Conservation (phyloP, 2,113 vertebrate species). For the Pseudorectes ferrugineus region DNA sequence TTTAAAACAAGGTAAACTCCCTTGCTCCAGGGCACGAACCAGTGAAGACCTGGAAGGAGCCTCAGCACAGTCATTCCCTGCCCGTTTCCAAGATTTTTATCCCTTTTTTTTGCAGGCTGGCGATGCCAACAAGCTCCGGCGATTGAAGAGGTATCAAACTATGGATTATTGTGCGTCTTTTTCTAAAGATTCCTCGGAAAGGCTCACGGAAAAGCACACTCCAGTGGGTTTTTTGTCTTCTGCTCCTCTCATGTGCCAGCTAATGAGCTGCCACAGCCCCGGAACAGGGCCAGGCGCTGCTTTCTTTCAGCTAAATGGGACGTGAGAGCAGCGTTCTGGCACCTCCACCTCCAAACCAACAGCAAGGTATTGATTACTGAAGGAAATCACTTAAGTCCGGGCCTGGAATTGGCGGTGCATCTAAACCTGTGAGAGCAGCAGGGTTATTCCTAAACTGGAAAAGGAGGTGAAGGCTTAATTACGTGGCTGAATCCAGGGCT, state of each 20-base stretch:
- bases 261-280: neutral
- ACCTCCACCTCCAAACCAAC: neutral
- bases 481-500: neutral
- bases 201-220: neutral
- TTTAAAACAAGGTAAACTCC: neutral
- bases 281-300: neutral
- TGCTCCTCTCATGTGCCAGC: neutral
- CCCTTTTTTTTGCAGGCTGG: neutral
- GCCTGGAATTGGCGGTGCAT: neutral
- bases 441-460: neutral
- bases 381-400: neutral
- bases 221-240: neutral
- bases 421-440: neutral
- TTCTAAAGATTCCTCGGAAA: neutral
- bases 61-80: neutral
- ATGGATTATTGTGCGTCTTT: neutral
- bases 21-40: neutral
- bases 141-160: neutral
- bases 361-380: neutral
- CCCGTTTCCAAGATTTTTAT: neutral
- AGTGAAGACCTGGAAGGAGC: neutral
- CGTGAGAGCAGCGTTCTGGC: neutral
- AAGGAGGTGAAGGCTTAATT: slow-evolving; percentile 6
- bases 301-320: neutral
- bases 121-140: neutral